These are phyloP conservation scores for Leucoraja erinaceus DNA, from an alignment of 2,113 vertebrate species.

Conservation along the genomic window DNA sequence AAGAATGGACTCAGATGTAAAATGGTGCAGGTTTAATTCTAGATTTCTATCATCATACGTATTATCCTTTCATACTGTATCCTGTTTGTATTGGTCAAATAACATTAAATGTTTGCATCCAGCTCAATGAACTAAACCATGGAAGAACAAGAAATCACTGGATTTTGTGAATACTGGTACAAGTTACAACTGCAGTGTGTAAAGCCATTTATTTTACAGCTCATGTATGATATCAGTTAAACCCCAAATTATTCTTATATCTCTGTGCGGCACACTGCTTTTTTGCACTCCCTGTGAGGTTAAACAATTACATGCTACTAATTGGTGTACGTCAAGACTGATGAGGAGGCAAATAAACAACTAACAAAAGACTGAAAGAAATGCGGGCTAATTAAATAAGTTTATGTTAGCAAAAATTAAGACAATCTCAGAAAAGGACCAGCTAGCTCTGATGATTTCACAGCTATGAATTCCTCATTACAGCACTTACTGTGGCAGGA, in stretches of 20 bases:
- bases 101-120: background rate
- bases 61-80: background rate
- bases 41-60: background rate
- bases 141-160: background rate
- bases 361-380: conserved; percentile 35
- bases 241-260: background rate
- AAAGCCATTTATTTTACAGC: background rate
- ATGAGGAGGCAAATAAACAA: conserved; percentile 37
- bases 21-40: background rate
- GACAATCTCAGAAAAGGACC: background rate
- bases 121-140: background rate
- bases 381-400: conserved; percentile 36
- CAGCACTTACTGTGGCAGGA: conserved; percentile 15
- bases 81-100: background rate
- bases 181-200: background rate
- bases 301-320: conserved; percentile 39
- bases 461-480: conserved; percentile 11
- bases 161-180: background rate
- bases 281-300: conserved; percentile 16
- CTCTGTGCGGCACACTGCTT: background rate
- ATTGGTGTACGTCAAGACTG: conserved; percentile 35
- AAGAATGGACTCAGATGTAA: background rate
- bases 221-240: background rate
- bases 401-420: conserved; percentile 23
- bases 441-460: conserved; percentile 20